phyloP scores from a whole-genome alignment of 64 coral and sea anemone species.

The Astreopora myriophthalma region DNA sequence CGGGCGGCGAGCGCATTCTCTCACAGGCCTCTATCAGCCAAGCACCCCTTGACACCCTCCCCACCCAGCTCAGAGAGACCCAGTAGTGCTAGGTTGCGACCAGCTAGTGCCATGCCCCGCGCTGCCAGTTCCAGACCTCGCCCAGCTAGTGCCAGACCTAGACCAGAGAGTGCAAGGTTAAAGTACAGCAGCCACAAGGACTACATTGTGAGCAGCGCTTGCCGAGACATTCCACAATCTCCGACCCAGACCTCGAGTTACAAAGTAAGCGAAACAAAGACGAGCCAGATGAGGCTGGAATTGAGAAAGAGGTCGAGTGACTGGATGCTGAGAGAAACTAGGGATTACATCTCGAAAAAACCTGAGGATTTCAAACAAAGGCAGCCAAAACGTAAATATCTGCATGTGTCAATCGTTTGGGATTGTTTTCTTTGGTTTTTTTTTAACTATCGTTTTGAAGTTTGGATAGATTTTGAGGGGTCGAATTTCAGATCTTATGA shows the following conservation, averaged over 20 bases:
- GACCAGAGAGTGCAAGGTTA: slow-evolving; percentile 63
- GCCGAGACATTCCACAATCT: slow-evolving; percentile 63
- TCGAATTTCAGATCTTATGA: too few species aligned
- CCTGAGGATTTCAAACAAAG: slow-evolving; percentile 75
- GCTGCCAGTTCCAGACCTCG: slow-evolving; percentile 12
- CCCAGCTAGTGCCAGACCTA: slow-evolving; percentile 41
- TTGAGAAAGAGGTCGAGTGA: slow-evolving; percentile 75
- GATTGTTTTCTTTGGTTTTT: neutral
- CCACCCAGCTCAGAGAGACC: slow-evolving; percentile 64
- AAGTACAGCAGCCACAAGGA: slow-evolving; percentile 88
- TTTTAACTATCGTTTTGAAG: neutral
- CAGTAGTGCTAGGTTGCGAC: slow-evolving; percentile 55
- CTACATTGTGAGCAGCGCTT: slow-evolving; percentile 82
- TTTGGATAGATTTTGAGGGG: too few species aligned
- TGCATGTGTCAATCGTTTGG: neutral
- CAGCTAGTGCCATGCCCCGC: slow-evolving; percentile 69
- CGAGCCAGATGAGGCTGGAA: slow-evolving; percentile 73
- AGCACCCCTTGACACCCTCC: slow-evolving; percentile 63
- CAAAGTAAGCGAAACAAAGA: slow-evolving; percentile 60
- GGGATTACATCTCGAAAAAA: slow-evolving; percentile 73
- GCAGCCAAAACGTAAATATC: slow-evolving; percentile 38
- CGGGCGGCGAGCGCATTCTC: slow-evolving; percentile 52
- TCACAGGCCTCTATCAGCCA: slow-evolving; percentile 71
- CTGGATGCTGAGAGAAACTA: slow-evolving; percentile 80
- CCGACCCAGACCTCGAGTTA: neutral